Conservation (phyloP, 2,888 invertebrate species). For the Heterodera filipjevi region DNA sequence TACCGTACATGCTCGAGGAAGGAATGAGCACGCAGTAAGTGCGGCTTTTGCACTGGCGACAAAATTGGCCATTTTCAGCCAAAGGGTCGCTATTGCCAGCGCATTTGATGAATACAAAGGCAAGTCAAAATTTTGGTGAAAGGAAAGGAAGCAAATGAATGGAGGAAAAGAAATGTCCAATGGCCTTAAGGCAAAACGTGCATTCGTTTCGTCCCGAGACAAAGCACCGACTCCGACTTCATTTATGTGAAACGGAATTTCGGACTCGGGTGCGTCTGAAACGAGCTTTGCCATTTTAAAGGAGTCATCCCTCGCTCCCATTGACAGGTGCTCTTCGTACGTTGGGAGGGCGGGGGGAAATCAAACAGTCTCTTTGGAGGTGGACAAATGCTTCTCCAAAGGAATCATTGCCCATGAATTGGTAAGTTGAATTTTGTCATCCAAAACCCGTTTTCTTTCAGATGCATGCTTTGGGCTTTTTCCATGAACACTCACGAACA, state of each 20-base stretch:
- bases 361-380: constrained; percentile 75
- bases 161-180: not conserved
- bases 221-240: constrained; percentile 71
- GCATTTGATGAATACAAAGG: constrained; percentile 73
- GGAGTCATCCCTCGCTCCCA: not conserved
- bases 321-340: constrained; percentile 76
- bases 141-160: not conserved
- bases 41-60: not conserved
- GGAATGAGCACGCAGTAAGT: constrained; percentile 61
- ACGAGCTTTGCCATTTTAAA: not conserved
- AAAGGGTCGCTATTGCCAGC: constrained; percentile 68
- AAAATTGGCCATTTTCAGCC: constrained; percentile 44
- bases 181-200: constrained; percentile 69
- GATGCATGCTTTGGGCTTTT: constrained; percentile 78
- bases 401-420: constrained; percentile 79
- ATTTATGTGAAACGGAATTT: constrained; percentile 70
- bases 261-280: constrained; percentile 63
- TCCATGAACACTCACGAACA: constrained; percentile 81
- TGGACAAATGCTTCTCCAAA: constrained; percentile 66
- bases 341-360: constrained; percentile 78
- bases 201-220: constrained; percentile 72
- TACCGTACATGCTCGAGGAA: constrained; percentile 65
- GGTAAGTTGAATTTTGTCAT: constrained; percentile 46
- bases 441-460: constrained; percentile 64
- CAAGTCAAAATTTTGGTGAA: not conserved